Evolutionary conservation across 2,888 invertebrate species (phyloP).

Genomic region (Ernsta delagoae): DNA sequence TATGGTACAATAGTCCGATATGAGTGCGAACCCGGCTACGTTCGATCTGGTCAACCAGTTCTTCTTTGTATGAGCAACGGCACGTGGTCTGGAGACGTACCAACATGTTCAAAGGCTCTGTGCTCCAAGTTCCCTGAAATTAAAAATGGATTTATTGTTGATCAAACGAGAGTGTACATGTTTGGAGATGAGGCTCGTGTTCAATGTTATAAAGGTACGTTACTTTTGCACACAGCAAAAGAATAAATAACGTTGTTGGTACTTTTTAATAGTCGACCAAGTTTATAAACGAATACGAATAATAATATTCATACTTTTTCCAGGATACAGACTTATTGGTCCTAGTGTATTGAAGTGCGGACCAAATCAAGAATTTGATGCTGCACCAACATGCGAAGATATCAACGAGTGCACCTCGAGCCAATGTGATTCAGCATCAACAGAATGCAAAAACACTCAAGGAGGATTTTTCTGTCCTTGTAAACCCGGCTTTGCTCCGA

Average conservation of each 20-base stretch:
- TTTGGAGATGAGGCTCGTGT: slow-evolving; percentile 96
- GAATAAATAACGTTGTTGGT: too few species aligned
- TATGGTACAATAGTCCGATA: slow-evolving; percentile 97
- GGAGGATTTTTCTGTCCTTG: slow-evolving; percentile 97
- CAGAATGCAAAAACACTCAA: slow-evolving; percentile 94
- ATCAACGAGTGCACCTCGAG: slow-evolving; percentile 95
- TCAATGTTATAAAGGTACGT: slow-evolving; percentile 90
- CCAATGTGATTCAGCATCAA: slow-evolving; percentile 95
- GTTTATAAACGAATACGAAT: too few species aligned
- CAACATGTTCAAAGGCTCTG: slow-evolving; percentile 91
- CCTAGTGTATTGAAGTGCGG: slow-evolving; percentile 94
- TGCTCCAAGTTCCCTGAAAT: slow-evolving; percentile 92
- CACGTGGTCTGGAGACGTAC: slow-evolving; percentile 97
- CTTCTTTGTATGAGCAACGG: slow-evolving; percentile 98
- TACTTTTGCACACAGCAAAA: too few species aligned
- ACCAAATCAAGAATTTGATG: slow-evolving; percentile 92
- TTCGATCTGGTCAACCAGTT: slow-evolving; percentile 94
- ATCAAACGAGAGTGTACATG: slow-evolving; percentile 90
- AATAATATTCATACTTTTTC: slow-evolving; percentile 38
- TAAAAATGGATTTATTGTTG: slow-evolving; percentile 94
- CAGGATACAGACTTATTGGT: slow-evolving; percentile 93
- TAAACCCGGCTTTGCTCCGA: slow-evolving; percentile 92
- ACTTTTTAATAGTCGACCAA: too few species aligned
- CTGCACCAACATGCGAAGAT: slow-evolving; percentile 95
- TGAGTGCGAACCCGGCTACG: slow-evolving; percentile 96